Evolutionary conservation across 2,888 invertebrate species (phyloP).

Genomic region (Cataglyphis albicans): DNA sequence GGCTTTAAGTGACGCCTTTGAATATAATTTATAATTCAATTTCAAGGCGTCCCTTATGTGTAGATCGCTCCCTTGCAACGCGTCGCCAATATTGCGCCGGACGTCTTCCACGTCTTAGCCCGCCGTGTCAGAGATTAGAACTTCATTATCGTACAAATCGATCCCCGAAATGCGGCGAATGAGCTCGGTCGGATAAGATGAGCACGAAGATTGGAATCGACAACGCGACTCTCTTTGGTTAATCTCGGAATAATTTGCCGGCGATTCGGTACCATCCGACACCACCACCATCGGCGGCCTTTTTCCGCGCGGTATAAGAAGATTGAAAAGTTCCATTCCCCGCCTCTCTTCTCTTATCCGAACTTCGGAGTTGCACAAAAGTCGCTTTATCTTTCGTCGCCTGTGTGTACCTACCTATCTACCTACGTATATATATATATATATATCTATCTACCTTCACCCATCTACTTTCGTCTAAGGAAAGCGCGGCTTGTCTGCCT

Average conservation of each 20-base stretch:
- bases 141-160: constrained; percentile 57
- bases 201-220: constrained; percentile 59
- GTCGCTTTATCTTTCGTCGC: constrained; percentile 68
- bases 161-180: constrained; percentile 39
- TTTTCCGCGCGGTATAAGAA: constrained; percentile 27
- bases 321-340: constrained; percentile 58
- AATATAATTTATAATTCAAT: constrained; percentile 55
- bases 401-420: constrained; percentile 17
- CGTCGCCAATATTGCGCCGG: constrained; percentile 39
- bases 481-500: constrained; percentile 43
- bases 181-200: constrained; percentile 25
- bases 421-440: neutral
- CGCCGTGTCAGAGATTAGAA: constrained; percentile 54
- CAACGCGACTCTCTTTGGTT: constrained; percentile 58
- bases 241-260: constrained; percentile 65
- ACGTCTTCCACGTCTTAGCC: constrained; percentile 34
- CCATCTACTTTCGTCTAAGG: constrained; percentile 51
- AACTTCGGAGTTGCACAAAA: constrained; percentile 74
- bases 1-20: constrained; percentile 47
- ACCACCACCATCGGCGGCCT: constrained; percentile 27
- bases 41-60: constrained; percentile 20
- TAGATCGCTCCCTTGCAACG: constrained; percentile 4
- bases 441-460: constrained; percentile 4
- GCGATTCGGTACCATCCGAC: constrained; percentile 45
- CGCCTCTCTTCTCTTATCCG: constrained; percentile 41